Percentiles rank a stretch among this genome's conserved stretches.
Conservation (phyloP, 2,113 vertebrate species). For the Cromileptes altivelis region DNA sequence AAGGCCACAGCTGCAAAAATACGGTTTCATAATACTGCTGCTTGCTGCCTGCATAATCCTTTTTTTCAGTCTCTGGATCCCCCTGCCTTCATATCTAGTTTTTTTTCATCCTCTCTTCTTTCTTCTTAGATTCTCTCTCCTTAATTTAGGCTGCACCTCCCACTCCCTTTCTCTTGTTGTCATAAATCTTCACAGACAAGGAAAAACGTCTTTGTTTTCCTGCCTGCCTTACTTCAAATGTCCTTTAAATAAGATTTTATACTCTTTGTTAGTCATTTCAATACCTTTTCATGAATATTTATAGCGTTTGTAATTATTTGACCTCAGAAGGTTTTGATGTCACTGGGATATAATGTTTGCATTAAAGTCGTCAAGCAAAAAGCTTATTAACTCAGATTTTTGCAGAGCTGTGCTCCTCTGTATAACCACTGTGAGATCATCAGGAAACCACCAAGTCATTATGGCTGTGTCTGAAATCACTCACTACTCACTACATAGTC, state of each 20-base stretch:
- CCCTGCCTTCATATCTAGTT: slow-evolving; percentile 16
- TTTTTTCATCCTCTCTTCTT: slow-evolving; percentile 29
- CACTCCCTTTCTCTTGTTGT: slow-evolving; percentile 20
- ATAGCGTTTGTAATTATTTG: background rate
- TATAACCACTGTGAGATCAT: slow-evolving; percentile 1
- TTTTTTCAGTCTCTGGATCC: slow-evolving; percentile 37
- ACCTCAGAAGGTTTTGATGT: background rate
- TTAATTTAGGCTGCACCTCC: slow-evolving; percentile 52
- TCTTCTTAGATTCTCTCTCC: slow-evolving; percentile 21
- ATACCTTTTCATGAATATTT: slow-evolving; percentile 9
- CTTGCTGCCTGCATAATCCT: slow-evolving; percentile 52
- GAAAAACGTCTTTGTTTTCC: slow-evolving; percentile 30
- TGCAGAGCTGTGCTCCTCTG: background rate
- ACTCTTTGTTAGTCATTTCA: background rate
- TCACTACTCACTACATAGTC: too few relatives aligned
- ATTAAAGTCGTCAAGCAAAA: background rate
- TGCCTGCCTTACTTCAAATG: slow-evolving; percentile 6
- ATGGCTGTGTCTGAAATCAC: too few relatives aligned
- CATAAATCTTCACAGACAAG: slow-evolving; percentile 34
- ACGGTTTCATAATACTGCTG: slow-evolving; percentile 44
- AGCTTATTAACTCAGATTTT: background rate
- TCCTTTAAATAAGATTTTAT: slow-evolving; percentile 11
- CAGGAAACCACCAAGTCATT: background rate
- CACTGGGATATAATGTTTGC: background rate
- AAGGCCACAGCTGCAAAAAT: slow-evolving; percentile 48